Evolutionary conservation across 2,113 vertebrate species (phyloP).

Genomic region (Calidris pugnax): DNA sequence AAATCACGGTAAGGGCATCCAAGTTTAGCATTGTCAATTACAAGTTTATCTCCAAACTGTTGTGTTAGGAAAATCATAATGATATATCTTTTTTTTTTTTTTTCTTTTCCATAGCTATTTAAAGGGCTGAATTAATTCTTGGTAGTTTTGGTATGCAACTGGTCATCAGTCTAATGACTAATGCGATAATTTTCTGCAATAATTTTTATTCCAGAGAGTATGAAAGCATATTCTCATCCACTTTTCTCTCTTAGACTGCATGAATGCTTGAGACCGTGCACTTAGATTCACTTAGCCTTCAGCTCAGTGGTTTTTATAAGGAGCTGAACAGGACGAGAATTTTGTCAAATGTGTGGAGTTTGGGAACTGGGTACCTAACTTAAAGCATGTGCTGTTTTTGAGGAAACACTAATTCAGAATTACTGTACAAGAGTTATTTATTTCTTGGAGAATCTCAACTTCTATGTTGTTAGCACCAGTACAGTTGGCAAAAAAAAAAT

Average conservation of each 20-base stretch:
- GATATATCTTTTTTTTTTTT: not conserved
- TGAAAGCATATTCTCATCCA: fast-evolving
- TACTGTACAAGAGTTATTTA: not conserved
- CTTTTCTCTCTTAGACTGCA: not conserved
- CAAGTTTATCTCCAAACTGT: not conserved
- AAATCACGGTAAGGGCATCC: not conserved
- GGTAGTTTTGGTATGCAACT: not conserved
- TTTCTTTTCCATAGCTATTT: fast-evolving
- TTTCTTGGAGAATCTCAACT: not conserved
- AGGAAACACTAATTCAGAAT: not conserved
- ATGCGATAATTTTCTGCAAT: not conserved
- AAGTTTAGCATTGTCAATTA: not conserved
- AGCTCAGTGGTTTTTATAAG: not conserved
- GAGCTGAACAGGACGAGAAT: not conserved
- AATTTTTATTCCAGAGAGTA: not conserved
- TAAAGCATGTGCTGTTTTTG: not conserved
- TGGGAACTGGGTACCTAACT: not conserved
- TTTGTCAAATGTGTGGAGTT: not conserved
- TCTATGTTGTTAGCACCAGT: not conserved
- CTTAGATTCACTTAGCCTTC: not conserved
- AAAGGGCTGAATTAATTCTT: not conserved
- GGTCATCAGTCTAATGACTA: not conserved
- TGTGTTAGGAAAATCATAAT: no score
- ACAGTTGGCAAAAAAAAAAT: not conserved
- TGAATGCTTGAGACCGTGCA: not conserved